A percentile compares a stretch with the other conserved stretches of the same genome.
Conservation (phyloP, 2,797 vertebrate species). For the Calcarius lapponicus region DNA sequence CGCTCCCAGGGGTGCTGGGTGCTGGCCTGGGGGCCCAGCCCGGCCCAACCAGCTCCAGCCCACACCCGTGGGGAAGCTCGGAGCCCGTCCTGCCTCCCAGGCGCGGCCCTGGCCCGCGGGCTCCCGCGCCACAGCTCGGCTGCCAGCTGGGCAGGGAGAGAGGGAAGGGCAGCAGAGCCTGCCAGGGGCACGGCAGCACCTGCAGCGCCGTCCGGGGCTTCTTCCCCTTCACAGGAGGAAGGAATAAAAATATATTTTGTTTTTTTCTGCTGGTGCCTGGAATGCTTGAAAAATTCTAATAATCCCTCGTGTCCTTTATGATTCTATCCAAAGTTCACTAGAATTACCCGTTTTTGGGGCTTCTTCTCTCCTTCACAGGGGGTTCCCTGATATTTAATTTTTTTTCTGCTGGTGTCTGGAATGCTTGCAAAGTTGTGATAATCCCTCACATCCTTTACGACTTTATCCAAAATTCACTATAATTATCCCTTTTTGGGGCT, state of each 20-base stretch:
- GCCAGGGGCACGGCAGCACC: neutral
- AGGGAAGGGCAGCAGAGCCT: neutral
- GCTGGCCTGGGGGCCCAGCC: slow-evolving; percentile 29
- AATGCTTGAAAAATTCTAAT: neutral
- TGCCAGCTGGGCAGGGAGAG: slow-evolving; percentile 19
- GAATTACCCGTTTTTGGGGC: neutral
- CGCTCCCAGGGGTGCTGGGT: neutral
- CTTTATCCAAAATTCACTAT: neutral
- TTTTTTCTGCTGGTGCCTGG: neutral
- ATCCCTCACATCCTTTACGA: neutral
- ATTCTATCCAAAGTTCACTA: neutral
- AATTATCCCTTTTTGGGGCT: neutral
- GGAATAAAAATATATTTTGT: too few relatives aligned
- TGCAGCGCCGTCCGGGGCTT: neutral
- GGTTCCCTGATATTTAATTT: too few relatives aligned
- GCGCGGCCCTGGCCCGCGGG: slow-evolving; percentile 46
- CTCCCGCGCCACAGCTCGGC: neutral
- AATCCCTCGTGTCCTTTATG: neutral
- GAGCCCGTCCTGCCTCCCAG: slow-evolving; percentile 50
- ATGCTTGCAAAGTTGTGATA: neutral
- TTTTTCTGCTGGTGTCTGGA: neutral
- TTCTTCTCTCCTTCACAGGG: too few relatives aligned
- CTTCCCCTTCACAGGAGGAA: too few relatives aligned
- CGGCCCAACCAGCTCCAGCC: slow-evolving; percentile 31
- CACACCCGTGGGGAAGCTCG: slow-evolving; percentile 51